Percentiles rank a stretch among this genome's conserved stretches.
Conservation (phyloP, 2,113 vertebrate genomes). For the Planiliza haematocheilus region DNA sequence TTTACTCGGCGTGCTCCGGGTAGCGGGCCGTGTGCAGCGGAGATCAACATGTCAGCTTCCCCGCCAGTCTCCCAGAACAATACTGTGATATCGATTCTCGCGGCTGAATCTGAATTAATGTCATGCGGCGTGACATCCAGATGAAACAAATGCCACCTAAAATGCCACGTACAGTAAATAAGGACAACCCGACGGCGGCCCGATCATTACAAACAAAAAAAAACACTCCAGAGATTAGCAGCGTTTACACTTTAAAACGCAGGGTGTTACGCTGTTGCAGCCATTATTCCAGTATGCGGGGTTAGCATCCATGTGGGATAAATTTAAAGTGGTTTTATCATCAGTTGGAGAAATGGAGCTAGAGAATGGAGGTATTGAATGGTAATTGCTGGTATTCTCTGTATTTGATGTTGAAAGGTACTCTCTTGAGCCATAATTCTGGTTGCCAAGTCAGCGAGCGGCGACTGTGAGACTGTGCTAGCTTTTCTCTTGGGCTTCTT, state of each 20-base stretch:
- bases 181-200: background rate
- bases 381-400: conserved; percentile 76
- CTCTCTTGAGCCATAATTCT: conserved; percentile 76
- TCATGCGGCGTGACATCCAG: conserved; percentile 46
- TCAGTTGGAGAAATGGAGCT: conserved; percentile 51
- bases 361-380: conserved; percentile 59
- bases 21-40: conserved; percentile 22
- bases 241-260: conserved; percentile 40
- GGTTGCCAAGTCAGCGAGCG: conserved; percentile 80
- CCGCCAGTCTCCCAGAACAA: conserved; percentile 38
- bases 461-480: conserved; percentile 66
- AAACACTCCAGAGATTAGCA: conserved; percentile 2
- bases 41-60: conserved; percentile 47
- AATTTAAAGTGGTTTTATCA: conserved; percentile 67
- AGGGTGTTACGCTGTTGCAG: conserved; percentile 35
- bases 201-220: conserved; percentile 11
- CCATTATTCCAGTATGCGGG: conserved; percentile 27
- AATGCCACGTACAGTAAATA: conserved; percentile 56
- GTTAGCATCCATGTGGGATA: conserved; percentile 55
- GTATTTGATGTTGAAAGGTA: conserved; percentile 72
- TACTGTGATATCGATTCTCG: conserved; percentile 46
- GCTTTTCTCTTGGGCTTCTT: conserved; percentile 78
- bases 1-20: conserved; percentile 22
- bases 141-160: conserved; percentile 60
- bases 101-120: conserved; percentile 53